These are phyloP conservation scores for Meloidogyne hapla DNA, from an alignment of 1,140 invertebrate genomes.

Conservation along the genomic window DNA sequence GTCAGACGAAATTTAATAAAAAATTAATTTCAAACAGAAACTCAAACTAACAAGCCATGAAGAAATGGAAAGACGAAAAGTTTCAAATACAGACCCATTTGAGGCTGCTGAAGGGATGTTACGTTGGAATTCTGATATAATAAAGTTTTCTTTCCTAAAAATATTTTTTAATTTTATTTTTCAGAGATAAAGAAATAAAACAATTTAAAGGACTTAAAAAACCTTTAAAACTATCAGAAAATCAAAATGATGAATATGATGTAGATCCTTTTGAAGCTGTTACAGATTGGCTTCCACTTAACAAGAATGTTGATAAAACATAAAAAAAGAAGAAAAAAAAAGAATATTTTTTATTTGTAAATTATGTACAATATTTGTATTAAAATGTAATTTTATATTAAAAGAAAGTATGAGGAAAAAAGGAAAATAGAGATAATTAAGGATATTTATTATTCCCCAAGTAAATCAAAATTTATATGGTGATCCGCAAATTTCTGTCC, in stretches of 20 bases:
- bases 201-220: neutral
- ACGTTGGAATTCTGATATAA: neutral
- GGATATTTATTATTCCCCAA: no score
- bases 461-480: no score
- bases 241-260: constrained; percentile 20
- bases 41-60: neutral
- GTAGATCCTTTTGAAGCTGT: constrained; percentile 21
- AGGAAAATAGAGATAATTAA: no score
- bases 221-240: neutral
- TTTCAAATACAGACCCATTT: neutral
- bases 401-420: no score
- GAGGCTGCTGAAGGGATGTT: neutral
- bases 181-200: neutral
- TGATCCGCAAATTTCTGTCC: no score
- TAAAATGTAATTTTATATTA: no score
- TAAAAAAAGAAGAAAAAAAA: neutral
- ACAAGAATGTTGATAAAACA: neutral
- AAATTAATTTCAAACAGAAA: neutral
- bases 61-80: neutral
- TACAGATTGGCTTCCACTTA: constrained; percentile 10
- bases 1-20: neutral
- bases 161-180: neutral
- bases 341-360: neutral
- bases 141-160: neutral
- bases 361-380: no score